phyloP scores from a whole-genome alignment of 30 jellyfish, hydroid and myxozoan genomes.

The Hydractinia echinata region DNA sequence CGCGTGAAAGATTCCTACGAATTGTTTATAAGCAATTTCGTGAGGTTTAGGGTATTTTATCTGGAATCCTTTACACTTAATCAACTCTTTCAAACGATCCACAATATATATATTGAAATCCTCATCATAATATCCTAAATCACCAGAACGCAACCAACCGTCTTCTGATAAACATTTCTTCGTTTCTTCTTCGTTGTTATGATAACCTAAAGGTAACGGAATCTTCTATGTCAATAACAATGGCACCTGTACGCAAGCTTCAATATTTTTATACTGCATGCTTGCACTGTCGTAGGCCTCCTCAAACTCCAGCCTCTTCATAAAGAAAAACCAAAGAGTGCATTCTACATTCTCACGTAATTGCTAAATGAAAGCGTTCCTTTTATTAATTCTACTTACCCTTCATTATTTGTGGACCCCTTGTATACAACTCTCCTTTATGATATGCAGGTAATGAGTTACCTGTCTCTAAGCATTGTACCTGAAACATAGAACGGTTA shows the following conservation, averaged over 20 bases:
- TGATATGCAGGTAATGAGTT: conserved; percentile 51
- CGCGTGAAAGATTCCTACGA: too few relatives aligned
- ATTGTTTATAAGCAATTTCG: too few relatives aligned
- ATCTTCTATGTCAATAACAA: too few relatives aligned
- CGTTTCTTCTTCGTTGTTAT: conserved; percentile 68
- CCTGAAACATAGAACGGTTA: conserved; percentile 12
- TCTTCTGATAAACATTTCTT: conserved; percentile 53
- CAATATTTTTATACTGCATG: too few relatives aligned
- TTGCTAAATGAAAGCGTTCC: too few relatives aligned
- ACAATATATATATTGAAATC: conserved; percentile 50
- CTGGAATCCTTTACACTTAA: conserved; percentile 73
- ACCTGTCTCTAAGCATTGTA: conserved; percentile 50
- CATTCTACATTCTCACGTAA: too few relatives aligned
- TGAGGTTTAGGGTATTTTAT: neutral
- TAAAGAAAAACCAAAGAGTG: too few relatives aligned
- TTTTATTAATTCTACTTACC: conserved; percentile 30
- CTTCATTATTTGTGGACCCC: conserved; percentile 92
- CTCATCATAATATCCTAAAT: conserved; percentile 79
- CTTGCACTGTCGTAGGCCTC: too few relatives aligned
- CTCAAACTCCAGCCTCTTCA: too few relatives aligned
- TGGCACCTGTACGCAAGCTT: too few relatives aligned
- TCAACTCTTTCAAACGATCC: conserved; percentile 83
- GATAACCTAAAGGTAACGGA: conserved; percentile 43
- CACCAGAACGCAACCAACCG: conserved; percentile 95
- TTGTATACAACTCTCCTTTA: conserved; percentile 67